These are phyloP conservation scores for Saccopteryx bilineata DNA, from an alignment of 2,113 vertebrate species.

Conservation along the genomic window DNA sequence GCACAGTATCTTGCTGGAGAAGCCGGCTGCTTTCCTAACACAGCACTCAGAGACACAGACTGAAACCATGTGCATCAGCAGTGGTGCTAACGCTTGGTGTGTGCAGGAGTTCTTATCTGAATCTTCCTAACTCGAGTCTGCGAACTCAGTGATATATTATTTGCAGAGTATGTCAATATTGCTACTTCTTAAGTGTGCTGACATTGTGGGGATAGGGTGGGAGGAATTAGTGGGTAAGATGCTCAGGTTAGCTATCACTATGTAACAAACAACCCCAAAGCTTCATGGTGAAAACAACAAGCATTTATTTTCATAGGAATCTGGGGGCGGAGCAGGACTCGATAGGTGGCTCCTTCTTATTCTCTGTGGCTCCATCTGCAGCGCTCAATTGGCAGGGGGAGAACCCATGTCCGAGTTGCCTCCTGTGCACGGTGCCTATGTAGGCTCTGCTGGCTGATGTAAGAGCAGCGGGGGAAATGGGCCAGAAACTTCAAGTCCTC, in stretches of 20 bases:
- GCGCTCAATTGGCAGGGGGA: too few species aligned
- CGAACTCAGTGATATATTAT: not conserved
- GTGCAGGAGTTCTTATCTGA: not conserved
- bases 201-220: too few species aligned
- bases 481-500: not conserved
- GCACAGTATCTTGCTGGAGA: not conserved
- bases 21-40: not conserved
- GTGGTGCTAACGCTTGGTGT: rapidly evolving
- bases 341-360: too few species aligned
- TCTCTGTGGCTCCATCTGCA: not conserved
- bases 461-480: too few species aligned
- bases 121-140: not conserved
- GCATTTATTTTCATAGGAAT: not conserved
- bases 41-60: rapidly evolving
- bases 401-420: not conserved
- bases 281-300: not conserved
- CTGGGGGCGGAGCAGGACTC: not conserved
- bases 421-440: rapidly evolving
- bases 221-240: too few species aligned
- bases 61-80: not conserved
- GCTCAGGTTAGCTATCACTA: not conserved
- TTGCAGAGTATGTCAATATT: not conserved
- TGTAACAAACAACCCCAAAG: not conserved
- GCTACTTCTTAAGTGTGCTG: not conserved
- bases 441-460: too few species aligned